These are phyloP conservation scores for Cyclina sinensis DNA, from an alignment of 1,140 invertebrate species.

Conservation along the genomic window DNA sequence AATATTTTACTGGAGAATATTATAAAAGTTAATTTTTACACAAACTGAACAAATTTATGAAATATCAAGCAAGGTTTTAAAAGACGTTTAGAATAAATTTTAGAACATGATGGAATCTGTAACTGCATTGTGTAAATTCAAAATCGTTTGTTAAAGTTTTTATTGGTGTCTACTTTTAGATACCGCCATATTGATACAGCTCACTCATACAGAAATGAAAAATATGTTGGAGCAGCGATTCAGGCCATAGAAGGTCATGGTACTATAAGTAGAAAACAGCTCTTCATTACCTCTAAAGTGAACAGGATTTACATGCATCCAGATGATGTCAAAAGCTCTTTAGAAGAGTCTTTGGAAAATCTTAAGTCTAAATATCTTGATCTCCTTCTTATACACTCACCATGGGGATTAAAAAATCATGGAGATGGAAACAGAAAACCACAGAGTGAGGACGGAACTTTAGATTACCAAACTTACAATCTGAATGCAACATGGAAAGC, in stretches of 20 bases:
- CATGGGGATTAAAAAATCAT: constrained; percentile 76
- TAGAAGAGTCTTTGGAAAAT: constrained; percentile 76
- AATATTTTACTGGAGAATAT: too few relatives aligned
- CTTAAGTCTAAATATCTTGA: constrained; percentile 78
- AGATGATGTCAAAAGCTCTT: constrained; percentile 63
- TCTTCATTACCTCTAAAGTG: constrained; percentile 83
- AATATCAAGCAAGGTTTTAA: too few relatives aligned
- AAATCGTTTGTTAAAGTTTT: background rate
- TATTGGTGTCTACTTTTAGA: background rate
- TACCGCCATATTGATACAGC: constrained; percentile 84
- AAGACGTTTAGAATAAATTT: too few relatives aligned
- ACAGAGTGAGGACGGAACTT: constrained; percentile 59
- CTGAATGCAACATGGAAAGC: constrained; percentile 87
- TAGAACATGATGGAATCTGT: too few relatives aligned
- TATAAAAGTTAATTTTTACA: too few relatives aligned
- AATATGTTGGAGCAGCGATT: constrained; percentile 79
- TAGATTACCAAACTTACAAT: constrained; percentile 70
- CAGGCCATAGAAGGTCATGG: constrained; percentile 70
- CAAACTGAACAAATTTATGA: too few relatives aligned
- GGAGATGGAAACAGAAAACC: constrained; percentile 73
- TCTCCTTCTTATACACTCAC: constrained; percentile 80
- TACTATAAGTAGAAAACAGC: constrained; percentile 75
- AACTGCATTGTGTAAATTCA: too few relatives aligned
- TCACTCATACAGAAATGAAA: constrained; percentile 78
- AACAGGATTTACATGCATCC: constrained; percentile 68